Conservation (phyloP, 2,888 invertebrate species). For the Cryptosula pallasiana region DNA sequence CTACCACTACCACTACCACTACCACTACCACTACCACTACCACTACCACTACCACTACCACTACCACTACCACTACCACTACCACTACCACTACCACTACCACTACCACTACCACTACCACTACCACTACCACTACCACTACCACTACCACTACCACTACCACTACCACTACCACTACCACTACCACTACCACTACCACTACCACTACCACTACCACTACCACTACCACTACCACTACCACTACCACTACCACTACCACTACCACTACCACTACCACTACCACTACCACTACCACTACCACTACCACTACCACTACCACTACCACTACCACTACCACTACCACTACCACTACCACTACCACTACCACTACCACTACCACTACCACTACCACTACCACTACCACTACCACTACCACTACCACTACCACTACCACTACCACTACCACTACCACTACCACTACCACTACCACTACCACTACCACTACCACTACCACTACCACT, state of each 20-base stretch:
- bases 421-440: slow-evolving; percentile 18
- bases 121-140: slow-evolving; percentile 10
- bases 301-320: slow-evolving; percentile 16
- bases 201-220: slow-evolving; percentile 12
- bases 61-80: slow-evolving; percentile 10
- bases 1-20: slow-evolving; percentile 10
- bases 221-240: slow-evolving; percentile 12
- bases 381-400: slow-evolving; percentile 16
- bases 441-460: slow-evolving; percentile 12
- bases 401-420: slow-evolving; percentile 13
- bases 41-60: slow-evolving; percentile 10
- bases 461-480: slow-evolving; percentile 15
- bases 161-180: slow-evolving; percentile 10
- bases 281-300: slow-evolving; percentile 8
- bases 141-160: slow-evolving; percentile 10
- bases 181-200: slow-evolving; percentile 16
- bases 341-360: slow-evolving; percentile 15
- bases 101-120: slow-evolving; percentile 10
- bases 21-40: slow-evolving; percentile 10
- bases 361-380: slow-evolving; percentile 16
- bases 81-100: slow-evolving; percentile 10
- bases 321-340: slow-evolving; percentile 16
- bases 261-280: slow-evolving; percentile 19
- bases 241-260: slow-evolving; percentile 19
- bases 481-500: slow-evolving; percentile 15